Percentiles rank a stretch among this genome's conserved stretches.
phyloP scores from a whole-genome alignment of 1,140 invertebrate species.

The Diploscapter pachys region DNA sequence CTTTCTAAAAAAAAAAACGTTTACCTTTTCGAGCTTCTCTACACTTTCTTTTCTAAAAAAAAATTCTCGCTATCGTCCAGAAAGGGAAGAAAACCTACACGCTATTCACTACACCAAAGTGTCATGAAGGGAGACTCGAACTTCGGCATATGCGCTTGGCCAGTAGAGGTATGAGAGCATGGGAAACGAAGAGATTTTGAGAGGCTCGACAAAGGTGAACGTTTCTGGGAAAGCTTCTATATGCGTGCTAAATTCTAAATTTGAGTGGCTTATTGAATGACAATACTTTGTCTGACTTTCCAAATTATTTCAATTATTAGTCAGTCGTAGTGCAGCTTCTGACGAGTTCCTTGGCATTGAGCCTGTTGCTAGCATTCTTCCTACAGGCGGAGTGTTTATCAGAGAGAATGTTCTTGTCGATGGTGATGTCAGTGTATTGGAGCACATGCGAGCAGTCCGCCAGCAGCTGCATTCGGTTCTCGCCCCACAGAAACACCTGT shows the following conservation, averaged over 20 bases:
- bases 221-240: too few relatives aligned
- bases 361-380: conserved; percentile 5
- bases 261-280: background rate
- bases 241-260: background rate
- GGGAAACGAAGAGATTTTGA: too few relatives aligned
- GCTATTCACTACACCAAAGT: too few relatives aligned
- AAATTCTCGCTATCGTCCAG: too few relatives aligned
- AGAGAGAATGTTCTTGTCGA: conserved; percentile 13
- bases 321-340: conserved; percentile 31
- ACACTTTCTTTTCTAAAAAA: too few relatives aligned
- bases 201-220: too few relatives aligned
- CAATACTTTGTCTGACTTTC: background rate
- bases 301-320: conserved; percentile 9
- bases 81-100: too few relatives aligned
- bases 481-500: conserved; percentile 23
- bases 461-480: conserved; percentile 16
- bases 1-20: too few relatives aligned
- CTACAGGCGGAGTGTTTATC: conserved; percentile 14
- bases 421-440: conserved; percentile 20
- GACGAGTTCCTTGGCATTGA: conserved; percentile 18
- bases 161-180: too few relatives aligned
- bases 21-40: too few relatives aligned
- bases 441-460: conserved; percentile 5
- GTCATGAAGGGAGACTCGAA: too few relatives aligned
- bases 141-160: too few relatives aligned